These are phyloP conservation scores for Nanorana parkeri DNA, from an alignment of 2,113 vertebrate genomes.

Conservation along the genomic window DNA sequence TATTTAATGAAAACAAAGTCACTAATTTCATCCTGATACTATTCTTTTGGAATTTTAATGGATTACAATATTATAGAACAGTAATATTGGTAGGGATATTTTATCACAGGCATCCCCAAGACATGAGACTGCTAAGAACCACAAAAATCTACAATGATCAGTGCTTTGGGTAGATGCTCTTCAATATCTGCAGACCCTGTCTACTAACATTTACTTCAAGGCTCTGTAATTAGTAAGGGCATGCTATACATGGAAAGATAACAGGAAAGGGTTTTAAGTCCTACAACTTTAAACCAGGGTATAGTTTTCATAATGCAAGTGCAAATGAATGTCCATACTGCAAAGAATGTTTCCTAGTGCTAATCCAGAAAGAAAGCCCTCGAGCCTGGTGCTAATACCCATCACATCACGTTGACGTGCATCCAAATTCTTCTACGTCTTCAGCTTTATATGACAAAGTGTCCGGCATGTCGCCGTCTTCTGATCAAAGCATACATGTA, in stretches of 20 bases:
- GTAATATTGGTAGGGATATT: too few relatives aligned
- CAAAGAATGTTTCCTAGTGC: slow-evolving; percentile 15
- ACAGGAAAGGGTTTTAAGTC: background rate
- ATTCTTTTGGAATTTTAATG: too few relatives aligned
- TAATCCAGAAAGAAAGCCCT: background rate
- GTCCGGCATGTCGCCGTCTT: slow-evolving; percentile 18
- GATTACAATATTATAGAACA: too few relatives aligned
- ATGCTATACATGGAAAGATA: background rate
- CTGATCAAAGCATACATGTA: slow-evolving; percentile 42
- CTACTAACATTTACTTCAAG: too few relatives aligned
- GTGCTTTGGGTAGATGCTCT: too few relatives aligned
- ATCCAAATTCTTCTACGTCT: slow-evolving; percentile 9
- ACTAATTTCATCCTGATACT: too few relatives aligned
- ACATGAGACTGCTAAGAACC: too few relatives aligned
- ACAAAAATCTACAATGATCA: too few relatives aligned
- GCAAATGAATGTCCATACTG: background rate
- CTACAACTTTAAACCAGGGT: slow-evolving; percentile 38
- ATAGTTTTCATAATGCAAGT: slow-evolving; percentile 11
- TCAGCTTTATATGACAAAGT: slow-evolving; percentile 9
- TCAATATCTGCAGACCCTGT: too few relatives aligned
- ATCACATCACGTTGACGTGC: slow-evolving; percentile 5
- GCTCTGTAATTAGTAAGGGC: background rate
- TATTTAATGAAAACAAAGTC: too few relatives aligned
- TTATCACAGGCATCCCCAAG: too few relatives aligned
- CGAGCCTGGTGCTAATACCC: slow-evolving; percentile 12